Evolutionary conservation across 2,888 invertebrate species (phyloP), one percentile per base, ranked within the genome.

Genomic region (Plebejus melissa): DNA sequence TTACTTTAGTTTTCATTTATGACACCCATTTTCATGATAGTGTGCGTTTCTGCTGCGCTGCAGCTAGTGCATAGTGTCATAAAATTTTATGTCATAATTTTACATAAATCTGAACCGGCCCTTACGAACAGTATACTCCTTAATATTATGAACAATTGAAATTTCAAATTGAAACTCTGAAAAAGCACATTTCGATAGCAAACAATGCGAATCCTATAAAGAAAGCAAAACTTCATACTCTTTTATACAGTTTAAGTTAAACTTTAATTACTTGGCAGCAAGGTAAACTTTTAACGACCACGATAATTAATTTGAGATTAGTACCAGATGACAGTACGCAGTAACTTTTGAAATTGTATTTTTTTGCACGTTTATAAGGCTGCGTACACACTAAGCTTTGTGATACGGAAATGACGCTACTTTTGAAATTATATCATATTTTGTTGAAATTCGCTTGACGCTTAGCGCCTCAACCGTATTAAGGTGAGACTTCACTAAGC

Each of bases 1-100:
- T 41, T 38, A 41, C 4, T 16, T 54, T 16, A 54, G 4, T n/a
- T n/a, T 1, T 70, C 4, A 4, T 70, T 70, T 41, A 70, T 41
- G 16, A 70, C 70, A 70, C n/a, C 70, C 41, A 70, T 70, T 41
- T 41, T n/a, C 1, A 41, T 70, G 38, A 70, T 22, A n/a, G 38
- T 70, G 70, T 70, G 65, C 65, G 65, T 65, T 65, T 65, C 65
- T 13, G 65, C 65, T 65, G 65, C 32, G 65, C 65, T 65, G 32
- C 65, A 65, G 32, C 65, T 32, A 65, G 28, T 65, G 32, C 65
- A 65, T 65, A 4, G 4, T 65, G 65, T 32, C 65, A 65, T 36
- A 65, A 36, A 16, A 65, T 16, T 32, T 65, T 13, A 32, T 32
- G 13, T 32, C 13, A 65, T 32, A 65, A 36, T 65, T 36, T 36